Base-by-base conservation (phyloP, 1,140 invertebrate genomes). In the Pseudachorutes palmiensis region DNA sequence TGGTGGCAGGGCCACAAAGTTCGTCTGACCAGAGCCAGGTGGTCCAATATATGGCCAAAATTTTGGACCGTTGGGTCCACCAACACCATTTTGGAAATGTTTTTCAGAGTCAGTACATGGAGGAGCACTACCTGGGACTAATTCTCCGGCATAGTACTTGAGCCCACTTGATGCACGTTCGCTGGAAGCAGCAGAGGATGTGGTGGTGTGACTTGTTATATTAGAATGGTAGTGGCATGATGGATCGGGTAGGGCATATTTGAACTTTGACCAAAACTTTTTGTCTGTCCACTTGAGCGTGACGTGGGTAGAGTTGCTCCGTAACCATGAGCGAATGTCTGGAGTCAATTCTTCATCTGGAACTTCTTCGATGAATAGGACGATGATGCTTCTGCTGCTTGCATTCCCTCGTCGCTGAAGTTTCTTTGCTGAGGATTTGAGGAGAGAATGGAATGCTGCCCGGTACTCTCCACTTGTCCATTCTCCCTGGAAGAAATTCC, bases 391-490 rank as follows among this genome's bases (percentile, higher is more conserved):
- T 55, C 69, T 72, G 33, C 28, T 36, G 5, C 59, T 30, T 1
- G 32, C 26, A 55, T 22, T 19, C 0, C 24, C n/a, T 24, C 19
- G 9, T 2, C 31, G 16, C 16, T 2, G 32, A 16, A 2, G 1
- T 2, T 61, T 29, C 32, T 33, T 57, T 14, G 48, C 49, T 9
- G 5, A 41, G 14, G 49, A 89, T 74, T 91, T 88, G 12, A 95
- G 80, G 0, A 91, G 87, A 75, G 94, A 90, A 78, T 93, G 91
- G 59, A 92, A 80, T 19, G 89, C 90, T 73, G 88, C 88, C 29
- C 89, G 85, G 74, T 91, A 88, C 77, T 94, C 90, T 74, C 87
- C 89, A 26, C 89, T 83, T 29, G 88, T 87, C 91, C 90, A 94
- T 76, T 94, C 91, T 2, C 89, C 90, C 77, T 91, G 88, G 66